Conservation (phyloP, 2,888 invertebrate species). For the Xylocampa areola region DNA sequence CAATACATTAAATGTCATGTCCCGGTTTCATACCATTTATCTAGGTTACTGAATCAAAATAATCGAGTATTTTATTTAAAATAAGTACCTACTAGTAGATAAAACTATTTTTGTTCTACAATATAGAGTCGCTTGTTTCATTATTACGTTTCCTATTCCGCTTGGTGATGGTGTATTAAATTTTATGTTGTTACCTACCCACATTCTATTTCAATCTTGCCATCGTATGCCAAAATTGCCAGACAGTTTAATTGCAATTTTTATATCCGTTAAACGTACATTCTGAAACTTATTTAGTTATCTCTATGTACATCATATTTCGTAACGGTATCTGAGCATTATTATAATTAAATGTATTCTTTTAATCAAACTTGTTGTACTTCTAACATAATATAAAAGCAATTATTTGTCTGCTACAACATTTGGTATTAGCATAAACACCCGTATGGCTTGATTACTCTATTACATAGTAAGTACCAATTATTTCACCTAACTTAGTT, state of each 20-base stretch:
- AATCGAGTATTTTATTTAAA: too few species aligned
- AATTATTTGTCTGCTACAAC: conserved; percentile 8
- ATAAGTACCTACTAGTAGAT: too few species aligned
- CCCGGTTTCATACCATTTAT: conserved; percentile 14
- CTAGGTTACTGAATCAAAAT: too few species aligned
- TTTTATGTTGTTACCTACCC: conserved; percentile 18
- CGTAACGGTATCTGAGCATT: conserved; percentile 19
- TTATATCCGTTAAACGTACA: conserved; percentile 49
- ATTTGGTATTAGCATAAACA: conserved; percentile 6
- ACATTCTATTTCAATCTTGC: conserved; percentile 30
- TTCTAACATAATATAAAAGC: conserved; percentile 3
- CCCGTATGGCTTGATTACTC: conserved; percentile 1
- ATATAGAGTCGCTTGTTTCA: background rate
- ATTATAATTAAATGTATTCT: conserved; percentile 21
- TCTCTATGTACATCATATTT: conserved; percentile 15
- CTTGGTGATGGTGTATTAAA: conserved; percentile 10
- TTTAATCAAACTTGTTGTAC: conserved; percentile 5
- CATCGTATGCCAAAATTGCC: conserved; percentile 47
- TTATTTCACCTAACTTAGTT: conserved; percentile 17
- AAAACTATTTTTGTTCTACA: too few species aligned
- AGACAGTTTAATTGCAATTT: conserved; percentile 55
- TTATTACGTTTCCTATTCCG: conserved; percentile 1
- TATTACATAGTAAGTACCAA: background rate
- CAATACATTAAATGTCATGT: conserved; percentile 17
- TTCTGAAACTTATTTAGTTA: conserved; percentile 23